Conservation (phyloP, 2,797 vertebrate genomes). For the Pantherophis alleghaniensis region DNA sequence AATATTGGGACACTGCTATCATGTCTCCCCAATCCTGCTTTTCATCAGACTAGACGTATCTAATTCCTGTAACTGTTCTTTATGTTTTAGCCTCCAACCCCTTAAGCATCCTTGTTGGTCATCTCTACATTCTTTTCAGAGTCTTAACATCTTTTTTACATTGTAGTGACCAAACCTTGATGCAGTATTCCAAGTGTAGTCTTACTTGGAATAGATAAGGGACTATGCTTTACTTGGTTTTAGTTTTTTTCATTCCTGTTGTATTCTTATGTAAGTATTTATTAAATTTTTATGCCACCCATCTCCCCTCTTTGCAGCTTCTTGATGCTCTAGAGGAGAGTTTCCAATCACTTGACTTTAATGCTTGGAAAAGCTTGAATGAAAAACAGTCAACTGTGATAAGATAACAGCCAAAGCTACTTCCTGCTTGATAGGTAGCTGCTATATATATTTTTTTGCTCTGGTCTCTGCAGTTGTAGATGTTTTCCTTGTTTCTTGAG, state of each 20-base stretch:
- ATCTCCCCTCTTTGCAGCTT: background rate
- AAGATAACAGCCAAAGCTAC: background rate
- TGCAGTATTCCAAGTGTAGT: background rate
- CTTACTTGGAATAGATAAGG: no score
- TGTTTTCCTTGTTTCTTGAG: background rate
- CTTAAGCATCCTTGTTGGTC: background rate
- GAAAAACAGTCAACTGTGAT: background rate
- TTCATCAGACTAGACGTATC: background rate
- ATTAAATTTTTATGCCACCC: background rate
- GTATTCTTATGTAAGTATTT: background rate
- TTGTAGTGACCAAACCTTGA: background rate
- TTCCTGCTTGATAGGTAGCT: background rate
- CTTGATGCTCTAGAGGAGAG: background rate
- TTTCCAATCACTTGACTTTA: background rate
- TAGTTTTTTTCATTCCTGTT: background rate
- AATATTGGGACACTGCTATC: background rate
- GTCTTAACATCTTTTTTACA: background rate
- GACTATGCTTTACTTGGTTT: background rate
- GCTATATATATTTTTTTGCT: background rate
- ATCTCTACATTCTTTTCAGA: background rate
- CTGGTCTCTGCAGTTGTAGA: background rate
- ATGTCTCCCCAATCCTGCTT: background rate
- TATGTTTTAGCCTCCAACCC: background rate
- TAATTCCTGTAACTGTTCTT: background rate
- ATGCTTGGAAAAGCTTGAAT: background rate